phyloP scores from a whole-genome alignment of 2,888 invertebrate genomes.

The Lydus trimaculatus region DNA sequence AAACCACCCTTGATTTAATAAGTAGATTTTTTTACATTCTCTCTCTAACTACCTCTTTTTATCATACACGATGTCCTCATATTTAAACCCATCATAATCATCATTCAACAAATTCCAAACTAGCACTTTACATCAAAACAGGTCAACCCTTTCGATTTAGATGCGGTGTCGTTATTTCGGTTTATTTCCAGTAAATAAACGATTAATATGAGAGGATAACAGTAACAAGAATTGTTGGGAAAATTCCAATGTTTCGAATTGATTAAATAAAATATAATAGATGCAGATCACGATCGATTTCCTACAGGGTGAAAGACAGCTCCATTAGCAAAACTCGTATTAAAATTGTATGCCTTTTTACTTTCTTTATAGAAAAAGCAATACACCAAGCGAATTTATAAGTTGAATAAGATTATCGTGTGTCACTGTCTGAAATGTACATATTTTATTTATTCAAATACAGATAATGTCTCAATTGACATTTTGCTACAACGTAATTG shows the following conservation, averaged over 20 bases:
- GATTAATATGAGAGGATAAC: not conserved
- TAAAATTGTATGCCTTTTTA: not conserved
- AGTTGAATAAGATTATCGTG: slow-evolving; percentile 24
- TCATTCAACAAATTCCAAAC: slow-evolving; percentile 11
- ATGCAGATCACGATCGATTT: slow-evolving; percentile 44
- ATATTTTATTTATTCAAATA: not conserved
- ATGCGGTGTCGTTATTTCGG: slow-evolving; percentile 9
- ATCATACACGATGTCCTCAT: not conserved
- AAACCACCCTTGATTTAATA: slow-evolving; percentile 49
- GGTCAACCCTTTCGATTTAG: slow-evolving; percentile 6
- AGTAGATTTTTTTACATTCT: slow-evolving; percentile 45
- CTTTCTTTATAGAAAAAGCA: not conserved
- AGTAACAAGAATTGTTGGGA: no score
- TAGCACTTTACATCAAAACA: slow-evolving; percentile 11
- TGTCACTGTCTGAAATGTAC: slow-evolving; percentile 6
- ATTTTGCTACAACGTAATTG: slow-evolving; percentile 27
- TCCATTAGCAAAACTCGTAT: slow-evolving; percentile 41
- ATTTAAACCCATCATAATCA: slow-evolving; percentile 3
- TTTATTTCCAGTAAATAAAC: slow-evolving; percentile 10
- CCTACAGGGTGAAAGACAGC: slow-evolving; percentile 44
- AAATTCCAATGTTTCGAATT: no score
- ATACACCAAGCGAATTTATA: no score
- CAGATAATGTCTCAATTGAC: slow-evolving; percentile 28
- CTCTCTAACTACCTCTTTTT: no score
- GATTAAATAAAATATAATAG: slow-evolving; percentile 23